phyloP scores from a whole-genome alignment of 2,888 invertebrate genomes.

The Creontiades dilutus region DNA sequence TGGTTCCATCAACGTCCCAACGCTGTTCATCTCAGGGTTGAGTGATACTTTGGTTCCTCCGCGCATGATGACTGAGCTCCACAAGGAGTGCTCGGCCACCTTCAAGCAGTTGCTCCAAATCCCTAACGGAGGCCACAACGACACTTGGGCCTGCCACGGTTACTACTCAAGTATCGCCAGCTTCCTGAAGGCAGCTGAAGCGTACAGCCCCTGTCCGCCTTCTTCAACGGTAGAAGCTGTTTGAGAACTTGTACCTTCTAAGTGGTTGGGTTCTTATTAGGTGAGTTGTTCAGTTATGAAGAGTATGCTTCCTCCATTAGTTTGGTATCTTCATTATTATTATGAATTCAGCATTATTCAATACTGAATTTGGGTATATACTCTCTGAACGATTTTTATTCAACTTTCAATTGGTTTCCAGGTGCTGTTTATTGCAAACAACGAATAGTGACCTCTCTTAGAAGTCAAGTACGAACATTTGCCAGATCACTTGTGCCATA shows the following conservation, averaged over 20 bases:
- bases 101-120: conserved; percentile 89
- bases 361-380: no score
- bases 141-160: conserved; percentile 94
- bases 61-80: conserved; percentile 91
- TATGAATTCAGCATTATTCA: no score
- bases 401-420: no score
- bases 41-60: conserved; percentile 94
- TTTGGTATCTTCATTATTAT: no score
- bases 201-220: conserved; percentile 73
- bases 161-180: conserved; percentile 80
- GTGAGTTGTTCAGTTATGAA: not conserved
- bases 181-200: conserved; percentile 73
- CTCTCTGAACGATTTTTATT: no score
- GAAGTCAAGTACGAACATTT: no score
- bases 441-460: no score
- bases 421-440: no score
- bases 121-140: conserved; percentile 93
- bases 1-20: conserved; percentile 85
- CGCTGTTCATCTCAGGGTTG: conserved; percentile 92
- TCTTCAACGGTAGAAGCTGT: conserved; percentile 71
- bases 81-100: conserved; percentile 86
- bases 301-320: no score
- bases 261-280: not conserved
- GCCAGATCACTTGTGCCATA: no score
- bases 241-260: not conserved